These are phyloP conservation scores for Whitmania pigra DNA, from an alignment of 1,140 invertebrate genomes.

Conservation along the genomic window DNA sequence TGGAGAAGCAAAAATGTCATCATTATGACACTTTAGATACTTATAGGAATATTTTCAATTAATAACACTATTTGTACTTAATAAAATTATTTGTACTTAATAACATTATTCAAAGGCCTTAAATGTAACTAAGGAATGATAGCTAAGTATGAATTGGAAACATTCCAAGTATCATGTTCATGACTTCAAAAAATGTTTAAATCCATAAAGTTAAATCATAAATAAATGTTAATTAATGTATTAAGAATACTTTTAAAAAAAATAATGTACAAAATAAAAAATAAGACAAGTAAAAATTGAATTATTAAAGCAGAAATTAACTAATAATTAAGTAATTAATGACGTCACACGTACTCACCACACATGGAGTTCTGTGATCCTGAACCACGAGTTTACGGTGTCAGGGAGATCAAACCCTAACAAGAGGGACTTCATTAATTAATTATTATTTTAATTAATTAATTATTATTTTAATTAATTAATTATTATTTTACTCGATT, in stretches of 20 bases:
- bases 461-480: too few species aligned
- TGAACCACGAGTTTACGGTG: constrained; percentile 28
- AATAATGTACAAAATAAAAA: background rate
- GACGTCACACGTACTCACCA: constrained; percentile 23
- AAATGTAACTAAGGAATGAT: background rate
- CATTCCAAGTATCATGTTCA: background rate
- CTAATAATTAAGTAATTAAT: background rate
- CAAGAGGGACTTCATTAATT: too few species aligned
- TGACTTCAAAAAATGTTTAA: background rate
- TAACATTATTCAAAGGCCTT: too few species aligned
- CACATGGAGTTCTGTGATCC: constrained; percentile 27
- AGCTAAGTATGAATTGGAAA: background rate
- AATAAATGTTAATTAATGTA: background rate
- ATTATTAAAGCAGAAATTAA: background rate
- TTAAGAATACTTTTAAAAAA: background rate
- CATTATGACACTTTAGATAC: too few species aligned
- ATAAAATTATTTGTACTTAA: too few species aligned
- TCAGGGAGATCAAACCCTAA: constrained; percentile 25
- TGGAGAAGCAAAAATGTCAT: too few species aligned
- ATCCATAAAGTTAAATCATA: background rate
- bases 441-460: too few species aligned
- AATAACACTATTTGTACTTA: too few species aligned
- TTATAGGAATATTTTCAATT: too few species aligned
- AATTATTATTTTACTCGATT: too few species aligned
- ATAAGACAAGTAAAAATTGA: background rate